These are phyloP conservation scores for Dryobates pubescens DNA, from an alignment of 2,797 vertebrate genomes.

Conservation along the genomic window DNA sequence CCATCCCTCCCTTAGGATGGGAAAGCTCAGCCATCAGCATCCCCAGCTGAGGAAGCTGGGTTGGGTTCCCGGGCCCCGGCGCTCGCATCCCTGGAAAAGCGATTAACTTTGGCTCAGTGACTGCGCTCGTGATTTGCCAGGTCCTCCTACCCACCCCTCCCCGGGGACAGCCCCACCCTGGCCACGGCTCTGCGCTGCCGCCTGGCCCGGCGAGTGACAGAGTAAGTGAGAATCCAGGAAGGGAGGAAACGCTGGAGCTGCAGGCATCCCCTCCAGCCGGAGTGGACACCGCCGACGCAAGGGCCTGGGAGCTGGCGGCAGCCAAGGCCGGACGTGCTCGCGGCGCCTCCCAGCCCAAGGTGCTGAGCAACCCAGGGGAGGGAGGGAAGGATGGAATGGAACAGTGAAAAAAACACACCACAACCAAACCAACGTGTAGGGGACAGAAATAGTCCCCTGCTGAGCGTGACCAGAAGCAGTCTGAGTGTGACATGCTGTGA, in stretches of 20 bases:
- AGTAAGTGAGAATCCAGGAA: slow-evolving; percentile 22
- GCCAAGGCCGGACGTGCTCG: not conserved
- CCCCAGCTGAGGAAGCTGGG: not conserved
- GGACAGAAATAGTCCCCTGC: not conserved
- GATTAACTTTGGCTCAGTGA: not conserved
- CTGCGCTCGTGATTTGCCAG: not conserved
- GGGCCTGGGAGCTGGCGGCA: not conserved
- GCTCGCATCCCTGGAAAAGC: not conserved
- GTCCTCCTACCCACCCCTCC: slow-evolving; percentile 21
- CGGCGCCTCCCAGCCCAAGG: not conserved
- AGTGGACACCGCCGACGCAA: not conserved
- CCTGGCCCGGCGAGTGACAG: slow-evolving; percentile 12
- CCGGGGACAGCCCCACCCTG: slow-evolving; percentile 4
- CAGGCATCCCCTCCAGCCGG: not conserved
- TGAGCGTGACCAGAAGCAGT: not conserved
- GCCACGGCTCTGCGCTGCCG: not conserved
- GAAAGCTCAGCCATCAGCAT: not conserved
- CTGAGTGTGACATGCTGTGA: rapidly evolving
- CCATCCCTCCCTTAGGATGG: not conserved
- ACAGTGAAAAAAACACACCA: no score
- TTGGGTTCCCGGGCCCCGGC: not conserved
- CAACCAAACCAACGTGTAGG: no score
- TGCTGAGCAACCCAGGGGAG: not conserved
- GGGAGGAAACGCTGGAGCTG: not conserved
- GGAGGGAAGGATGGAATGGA: not conserved